phyloP scores from a whole-genome alignment of 2,797 vertebrate genomes.

The Neopelma chrysocephalum region DNA sequence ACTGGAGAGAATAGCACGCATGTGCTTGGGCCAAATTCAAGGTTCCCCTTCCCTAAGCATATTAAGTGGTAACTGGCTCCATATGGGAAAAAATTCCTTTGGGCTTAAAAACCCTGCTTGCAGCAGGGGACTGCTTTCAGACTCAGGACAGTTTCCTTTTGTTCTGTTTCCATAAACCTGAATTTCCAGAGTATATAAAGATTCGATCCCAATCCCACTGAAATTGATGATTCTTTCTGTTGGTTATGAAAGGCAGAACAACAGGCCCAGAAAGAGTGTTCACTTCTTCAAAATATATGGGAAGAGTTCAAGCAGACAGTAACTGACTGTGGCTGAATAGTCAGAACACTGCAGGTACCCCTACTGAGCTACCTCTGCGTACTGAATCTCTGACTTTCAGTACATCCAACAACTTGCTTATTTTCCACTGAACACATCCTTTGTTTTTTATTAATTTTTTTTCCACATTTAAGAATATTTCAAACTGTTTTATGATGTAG shows the following conservation, averaged over 20 bases:
- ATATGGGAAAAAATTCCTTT: not conserved
- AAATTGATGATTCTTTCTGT: not conserved
- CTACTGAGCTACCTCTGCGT: constrained; percentile 76
- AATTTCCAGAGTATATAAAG: not conserved
- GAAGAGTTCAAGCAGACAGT: not conserved
- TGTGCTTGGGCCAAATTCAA: not conserved
- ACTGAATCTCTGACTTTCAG: constrained; percentile 49
- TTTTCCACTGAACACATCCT: constrained; percentile 2
- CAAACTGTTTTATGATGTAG: constrained; percentile 4
- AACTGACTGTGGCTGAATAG: not conserved
- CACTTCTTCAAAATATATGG: not conserved
- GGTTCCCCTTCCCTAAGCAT: not conserved
- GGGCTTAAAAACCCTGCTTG: not conserved
- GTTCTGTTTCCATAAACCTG: not conserved
- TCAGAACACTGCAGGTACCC: constrained; percentile 49
- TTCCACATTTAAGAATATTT: not conserved
- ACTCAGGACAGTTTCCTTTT: not conserved
- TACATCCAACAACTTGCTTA: constrained; percentile 51
- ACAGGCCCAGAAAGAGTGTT: not conserved
- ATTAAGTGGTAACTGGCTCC: not conserved
- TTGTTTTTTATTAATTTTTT: not conserved
- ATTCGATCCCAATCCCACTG: not conserved
- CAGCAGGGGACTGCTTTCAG: not conserved
- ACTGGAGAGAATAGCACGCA: not conserved
- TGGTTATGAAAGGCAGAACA: not conserved